Evolutionary conservation across 2,113 vertebrate species (phyloP).

Genomic region (Crotalus helleri): DNA sequence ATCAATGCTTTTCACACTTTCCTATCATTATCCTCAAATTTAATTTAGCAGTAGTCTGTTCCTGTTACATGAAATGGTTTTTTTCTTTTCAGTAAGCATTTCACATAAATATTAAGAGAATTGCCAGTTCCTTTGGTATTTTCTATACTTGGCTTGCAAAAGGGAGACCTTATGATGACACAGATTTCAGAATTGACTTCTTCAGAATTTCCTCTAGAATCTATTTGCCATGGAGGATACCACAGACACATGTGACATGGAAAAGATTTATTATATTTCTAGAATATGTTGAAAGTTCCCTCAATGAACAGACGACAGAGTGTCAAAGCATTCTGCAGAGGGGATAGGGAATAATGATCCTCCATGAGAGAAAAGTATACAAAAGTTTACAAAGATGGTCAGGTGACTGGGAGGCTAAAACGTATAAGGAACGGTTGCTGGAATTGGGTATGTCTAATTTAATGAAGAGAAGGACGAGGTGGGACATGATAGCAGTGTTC

Average conservation of each 20-base stretch:
- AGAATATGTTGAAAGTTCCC: neutral
- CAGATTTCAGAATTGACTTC: too few species aligned
- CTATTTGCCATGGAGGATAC: too few species aligned
- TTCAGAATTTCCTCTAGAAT: too few species aligned
- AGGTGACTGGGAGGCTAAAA: too few species aligned
- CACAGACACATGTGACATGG: neutral
- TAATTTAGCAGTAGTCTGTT: neutral
- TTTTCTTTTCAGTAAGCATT: neutral
- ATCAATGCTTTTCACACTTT: neutral
- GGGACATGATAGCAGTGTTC: too few species aligned
- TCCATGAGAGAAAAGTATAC: neutral
- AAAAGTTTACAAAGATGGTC: too few species aligned
- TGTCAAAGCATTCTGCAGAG: neutral
- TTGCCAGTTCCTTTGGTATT: neutral
- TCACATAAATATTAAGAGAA: neutral
- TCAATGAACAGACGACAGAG: neutral
- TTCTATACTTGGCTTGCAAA: neutral
- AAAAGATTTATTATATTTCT: neutral
- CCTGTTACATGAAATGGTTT: neutral
- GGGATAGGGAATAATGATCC: neutral
- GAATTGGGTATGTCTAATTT: too few species aligned
- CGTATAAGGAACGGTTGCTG: too few species aligned
- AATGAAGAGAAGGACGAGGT: too few species aligned
- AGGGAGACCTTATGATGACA: neutral
- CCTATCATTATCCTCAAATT: neutral